Evolutionary conservation across 2,888 invertebrate species (phyloP), one percentile per base, ranked within the genome.

Genomic region (Cheiracanthium punctorium): DNA sequence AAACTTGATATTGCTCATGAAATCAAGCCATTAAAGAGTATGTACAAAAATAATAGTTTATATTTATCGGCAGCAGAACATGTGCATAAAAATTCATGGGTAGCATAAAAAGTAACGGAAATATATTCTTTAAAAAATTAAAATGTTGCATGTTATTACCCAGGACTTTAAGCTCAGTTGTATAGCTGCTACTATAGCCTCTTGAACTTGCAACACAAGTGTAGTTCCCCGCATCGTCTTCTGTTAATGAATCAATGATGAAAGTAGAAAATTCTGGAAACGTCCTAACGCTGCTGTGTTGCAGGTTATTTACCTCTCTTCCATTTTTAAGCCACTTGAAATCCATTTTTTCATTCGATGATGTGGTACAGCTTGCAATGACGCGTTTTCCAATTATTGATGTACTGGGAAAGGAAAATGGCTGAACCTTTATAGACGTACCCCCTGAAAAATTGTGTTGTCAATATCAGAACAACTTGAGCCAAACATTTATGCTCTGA

Each of bases 121-220:
- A n/a, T n/a, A n/a, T n/a, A n/a, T n/a, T n/a, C n/a, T n/a, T n/a
- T n/a, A n/a, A n/a, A n/a, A n/a, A n/a, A n/a, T n/a, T n/a, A n/a
- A n/a, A n/a, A n/a, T n/a, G n/a, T n/a, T n/a, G n/a, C n/a, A n/a
- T n/a, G n/a, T n/a, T n/a, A 64, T 74, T 80, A 88, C 88, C 82
- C 17, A 88, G 32, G 0, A 88, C 87, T 24, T 69, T 33, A 0
- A 88, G 64, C 0, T 70, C 20, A 0, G 86, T 80, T 1, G 82
- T 80, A n/a, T 80, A 82, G 48, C 75, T 75, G 0, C 67, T 72
- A 0, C 76, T 65, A 12, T 73, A 24, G 1, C 88, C 87, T 32
- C 73, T 73, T 10, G 88, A 48, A 71, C 41, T 85, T 0, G 80
- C 82, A n/a, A 88, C 32, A 67, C 89, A 89, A 0, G 88, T 87